Conservation (phyloP, 2,113 vertebrate species). For the Pristiophorus japonicus region DNA sequence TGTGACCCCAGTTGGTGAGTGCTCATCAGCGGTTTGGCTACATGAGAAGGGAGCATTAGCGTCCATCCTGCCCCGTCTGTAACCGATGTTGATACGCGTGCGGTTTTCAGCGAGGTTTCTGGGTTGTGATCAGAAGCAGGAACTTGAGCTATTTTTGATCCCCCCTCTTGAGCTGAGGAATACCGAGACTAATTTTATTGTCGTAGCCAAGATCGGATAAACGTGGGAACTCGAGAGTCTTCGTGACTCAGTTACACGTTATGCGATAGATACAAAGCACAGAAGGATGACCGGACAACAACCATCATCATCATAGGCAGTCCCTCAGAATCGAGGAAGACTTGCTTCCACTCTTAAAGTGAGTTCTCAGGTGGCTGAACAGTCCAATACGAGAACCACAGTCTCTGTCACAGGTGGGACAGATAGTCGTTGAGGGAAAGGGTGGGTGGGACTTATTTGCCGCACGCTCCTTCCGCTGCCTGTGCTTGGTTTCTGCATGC, state of each 20-base stretch:
- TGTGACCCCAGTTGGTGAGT: background rate
- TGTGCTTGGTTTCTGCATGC: no score
- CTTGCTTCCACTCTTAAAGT: no score
- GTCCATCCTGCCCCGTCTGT: background rate
- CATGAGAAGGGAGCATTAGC: background rate
- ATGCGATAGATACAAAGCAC: background rate
- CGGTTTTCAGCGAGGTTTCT: background rate
- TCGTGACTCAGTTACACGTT: background rate
- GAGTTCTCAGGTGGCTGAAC: no score
- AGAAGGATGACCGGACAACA: background rate
- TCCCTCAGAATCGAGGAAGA: no score
- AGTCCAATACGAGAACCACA: no score
- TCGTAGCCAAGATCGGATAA: background rate
- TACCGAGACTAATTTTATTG: background rate
- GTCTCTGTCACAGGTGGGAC: no score
- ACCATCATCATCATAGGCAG: no score
- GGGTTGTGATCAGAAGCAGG: background rate
- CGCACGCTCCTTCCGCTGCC: no score
- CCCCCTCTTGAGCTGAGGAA: background rate
- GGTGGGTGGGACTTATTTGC: no score
- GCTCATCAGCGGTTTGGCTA: background rate
- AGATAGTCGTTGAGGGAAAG: no score
- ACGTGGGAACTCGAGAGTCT: background rate
- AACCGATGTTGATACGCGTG: background rate
- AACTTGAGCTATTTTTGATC: background rate